Conservation (phyloP, 2,797 vertebrate species). For the Danio choprae region DNA sequence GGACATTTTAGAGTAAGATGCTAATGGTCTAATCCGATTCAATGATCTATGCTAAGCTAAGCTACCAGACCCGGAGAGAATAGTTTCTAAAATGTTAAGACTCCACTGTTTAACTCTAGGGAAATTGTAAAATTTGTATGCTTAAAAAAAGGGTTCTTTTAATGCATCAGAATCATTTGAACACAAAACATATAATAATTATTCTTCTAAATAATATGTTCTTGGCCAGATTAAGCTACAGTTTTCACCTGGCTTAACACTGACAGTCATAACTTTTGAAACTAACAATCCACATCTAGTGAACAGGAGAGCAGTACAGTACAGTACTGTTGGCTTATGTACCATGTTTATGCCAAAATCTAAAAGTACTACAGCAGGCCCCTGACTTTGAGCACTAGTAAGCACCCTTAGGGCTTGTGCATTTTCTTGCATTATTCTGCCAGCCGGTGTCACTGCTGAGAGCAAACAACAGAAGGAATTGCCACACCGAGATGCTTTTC, state of each 20-base stretch:
- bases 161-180: too few relatives aligned
- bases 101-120: too few relatives aligned
- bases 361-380: background rate
- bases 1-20: too few relatives aligned
- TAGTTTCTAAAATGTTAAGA: too few relatives aligned
- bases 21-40: too few relatives aligned
- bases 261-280: background rate
- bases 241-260: background rate
- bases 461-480: constrained; percentile 27
- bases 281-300: background rate
- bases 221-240: background rate
- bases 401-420: constrained; percentile 7
- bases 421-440: constrained; percentile 13
- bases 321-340: background rate
- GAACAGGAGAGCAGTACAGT: background rate
- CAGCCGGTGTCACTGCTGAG: constrained; percentile 25
- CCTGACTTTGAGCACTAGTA: background rate
- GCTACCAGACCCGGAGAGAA: too few relatives aligned
- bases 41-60: too few relatives aligned
- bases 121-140: too few relatives aligned
- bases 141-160: too few relatives aligned
- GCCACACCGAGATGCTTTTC: background rate
- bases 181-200: too few relatives aligned
- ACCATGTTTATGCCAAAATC: background rate
- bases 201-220: background rate